Base-by-base conservation (phyloP, 2,797 vertebrate genomes). In the Pantherophis alleghaniensis region DNA sequence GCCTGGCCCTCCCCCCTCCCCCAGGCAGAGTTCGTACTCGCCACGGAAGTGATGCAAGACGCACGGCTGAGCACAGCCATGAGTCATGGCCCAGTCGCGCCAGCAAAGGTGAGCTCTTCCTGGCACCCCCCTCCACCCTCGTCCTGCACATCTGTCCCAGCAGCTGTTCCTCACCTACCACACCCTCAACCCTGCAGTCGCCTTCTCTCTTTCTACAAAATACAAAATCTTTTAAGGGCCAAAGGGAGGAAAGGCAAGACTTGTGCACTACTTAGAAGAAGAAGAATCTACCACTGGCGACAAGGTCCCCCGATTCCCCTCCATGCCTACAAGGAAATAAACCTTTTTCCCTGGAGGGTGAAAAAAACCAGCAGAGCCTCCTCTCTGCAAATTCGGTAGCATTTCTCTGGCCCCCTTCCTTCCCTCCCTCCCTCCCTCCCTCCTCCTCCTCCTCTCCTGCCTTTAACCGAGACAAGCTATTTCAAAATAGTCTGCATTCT, bases 401-500 rank as follows among this genome's bases (percentile, higher is more conserved):
- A 93, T 95, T 96, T 96, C 91, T 95, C 92, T 90, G 57, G 93
- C 60, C 18, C 7, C 0, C 26, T 3, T 47, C 56, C 7, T 90
- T 91, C 91, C 90, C 47, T 42, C 86, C 83, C 88, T 83, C 60
- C 83, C 88, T 83, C 60, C 47, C 51, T 47, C 53, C 7, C 91
- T 22, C 22, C 7, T 4, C 55, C 6, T 91, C 90, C 91, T n/a
- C 61, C 63, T 87, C 86, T 86, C 86, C 95, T 92, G 96, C 96
- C 95, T 97, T 96, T 94, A 94, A 95, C 95, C 89, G 94, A 94
- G 96, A 95, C 94, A 26, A 97, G 96, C 96, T 94, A 96, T 97
- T 98, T 97, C 97, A 96, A 98, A 98, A 98, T 98, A 98, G 97
- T 97, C 97, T 95, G 96, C 98, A 98, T 98, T 98, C 97, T 98